Percentiles rank a stretch among this genome's conserved stretches.
phyloP scores from a whole-genome alignment of 2,797 vertebrate species.

The Eulemur rubriventer region DNA sequence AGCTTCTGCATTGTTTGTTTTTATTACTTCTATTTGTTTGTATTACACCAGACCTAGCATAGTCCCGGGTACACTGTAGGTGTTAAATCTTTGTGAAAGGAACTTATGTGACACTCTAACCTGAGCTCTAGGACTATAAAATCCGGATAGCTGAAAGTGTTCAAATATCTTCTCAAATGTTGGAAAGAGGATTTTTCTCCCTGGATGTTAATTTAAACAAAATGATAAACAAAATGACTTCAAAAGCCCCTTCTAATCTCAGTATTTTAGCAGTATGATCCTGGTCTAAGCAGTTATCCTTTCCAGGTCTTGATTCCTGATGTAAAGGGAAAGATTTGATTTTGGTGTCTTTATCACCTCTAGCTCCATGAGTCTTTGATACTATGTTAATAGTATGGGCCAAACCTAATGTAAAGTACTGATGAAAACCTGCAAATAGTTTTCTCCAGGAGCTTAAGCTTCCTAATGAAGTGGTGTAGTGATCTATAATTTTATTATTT shows the following conservation, averaged over 20 bases:
- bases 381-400: neutral
- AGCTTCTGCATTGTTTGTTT: neutral
- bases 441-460: neutral
- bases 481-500: neutral
- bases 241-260: constrained; percentile 4
- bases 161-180: neutral
- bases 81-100: neutral
- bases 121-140: neutral
- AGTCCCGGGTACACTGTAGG: neutral
- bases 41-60: neutral
- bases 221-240: constrained; percentile 11
- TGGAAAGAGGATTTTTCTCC: neutral
- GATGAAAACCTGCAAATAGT: neutral
- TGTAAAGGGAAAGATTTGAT: constrained; percentile 1
- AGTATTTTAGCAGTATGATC: neutral
- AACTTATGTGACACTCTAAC: neutral
- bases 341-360: neutral
- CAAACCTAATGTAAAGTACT: neutral
- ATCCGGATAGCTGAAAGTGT: neutral
- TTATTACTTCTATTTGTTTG: neutral
- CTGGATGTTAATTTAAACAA: neutral
- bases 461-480: neutral
- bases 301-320: neutral
- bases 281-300: neutral
- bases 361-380: neutral